Evolutionary conservation across 2,888 invertebrate species (phyloP).

Genomic region (Rugalucina vietnamica): DNA sequence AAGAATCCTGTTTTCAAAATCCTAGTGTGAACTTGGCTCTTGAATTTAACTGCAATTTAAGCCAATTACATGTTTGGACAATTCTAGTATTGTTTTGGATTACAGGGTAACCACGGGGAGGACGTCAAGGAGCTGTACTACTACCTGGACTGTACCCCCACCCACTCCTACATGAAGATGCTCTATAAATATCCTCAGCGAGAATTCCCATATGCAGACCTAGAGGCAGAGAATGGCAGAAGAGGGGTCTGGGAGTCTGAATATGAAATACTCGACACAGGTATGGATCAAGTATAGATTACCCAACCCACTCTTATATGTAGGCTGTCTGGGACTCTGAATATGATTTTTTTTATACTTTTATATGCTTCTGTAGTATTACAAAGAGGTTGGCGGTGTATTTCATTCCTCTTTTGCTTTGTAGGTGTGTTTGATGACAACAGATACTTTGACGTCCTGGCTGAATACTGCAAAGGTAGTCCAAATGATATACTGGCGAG

Average conservation of each 20-base stretch:
- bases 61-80: neutral
- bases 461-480: slow-evolving; percentile 81
- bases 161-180: slow-evolving; percentile 83
- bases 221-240: slow-evolving; percentile 72
- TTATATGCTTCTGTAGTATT: no score
- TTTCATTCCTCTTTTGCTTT: no score
- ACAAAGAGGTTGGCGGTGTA: no score
- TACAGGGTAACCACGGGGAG: slow-evolving; percentile 84
- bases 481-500: slow-evolving; percentile 80
- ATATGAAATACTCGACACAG: slow-evolving; percentile 83
- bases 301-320: no score
- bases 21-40: no score
- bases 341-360: no score
- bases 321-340: no score
- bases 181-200: slow-evolving; percentile 83
- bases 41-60: no score
- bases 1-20: no score
- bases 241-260: slow-evolving; percentile 75
- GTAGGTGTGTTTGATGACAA: slow-evolving; percentile 79
- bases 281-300: slow-evolving; percentile 69
- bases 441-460: slow-evolving; percentile 82
- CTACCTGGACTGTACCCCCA: slow-evolving; percentile 81
- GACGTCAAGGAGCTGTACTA: slow-evolving; percentile 84
- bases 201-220: slow-evolving; percentile 79
- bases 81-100: neutral